Evolutionary conservation across 2,797 vertebrate species (phyloP), one percentile per base, ranked within the genome.

Genomic region (Trichosurus vulpecula): DNA sequence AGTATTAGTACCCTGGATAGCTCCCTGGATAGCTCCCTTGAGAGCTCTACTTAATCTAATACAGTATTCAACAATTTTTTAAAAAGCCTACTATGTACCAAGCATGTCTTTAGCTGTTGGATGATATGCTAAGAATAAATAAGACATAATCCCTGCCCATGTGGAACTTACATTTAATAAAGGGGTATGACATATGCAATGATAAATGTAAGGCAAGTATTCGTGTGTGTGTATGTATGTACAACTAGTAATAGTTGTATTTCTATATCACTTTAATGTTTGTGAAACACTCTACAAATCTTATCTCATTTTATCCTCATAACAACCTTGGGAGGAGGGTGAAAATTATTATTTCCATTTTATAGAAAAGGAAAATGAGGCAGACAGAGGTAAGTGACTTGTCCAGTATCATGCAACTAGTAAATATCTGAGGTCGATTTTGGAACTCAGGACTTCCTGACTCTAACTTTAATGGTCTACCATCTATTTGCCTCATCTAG

Each of bases 121-220:
- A 29, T 95, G 35, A 93, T 74, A 47, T 52, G 74, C 6, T 47
- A 95, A 31, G 52, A 92, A 31, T 90, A 57, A 93, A n/a, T 54
- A 54, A 93, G 91, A 89, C 31, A 92, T 52, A 95, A 53, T 95
- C 10, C 29, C 52, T 97, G 19, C 30, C 31, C 52, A 90, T 53
- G 12, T 94, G 81, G 53, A 74, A 53, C 53, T 95, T 95, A 31
- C 4, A 51, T 74, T 93, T 74, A 90, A 81, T 96, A 0, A 2
- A 0, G 30, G 13, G 16, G 54, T 81, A 41, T 47, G 22, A 27
- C 22, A 47, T 47, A 25, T 3, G 41, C 41, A 27, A 47, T 81
- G 41, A 81, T 27, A 81, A 81, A 81, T 27, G 47, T 81, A 81
- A 81, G 47, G 19, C 22, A 81, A 81, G 22, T 81, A 25, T 66